Evolutionary conservation across 1,140 invertebrate species (phyloP).

Genomic region (Drosophila persimilis): DNA sequence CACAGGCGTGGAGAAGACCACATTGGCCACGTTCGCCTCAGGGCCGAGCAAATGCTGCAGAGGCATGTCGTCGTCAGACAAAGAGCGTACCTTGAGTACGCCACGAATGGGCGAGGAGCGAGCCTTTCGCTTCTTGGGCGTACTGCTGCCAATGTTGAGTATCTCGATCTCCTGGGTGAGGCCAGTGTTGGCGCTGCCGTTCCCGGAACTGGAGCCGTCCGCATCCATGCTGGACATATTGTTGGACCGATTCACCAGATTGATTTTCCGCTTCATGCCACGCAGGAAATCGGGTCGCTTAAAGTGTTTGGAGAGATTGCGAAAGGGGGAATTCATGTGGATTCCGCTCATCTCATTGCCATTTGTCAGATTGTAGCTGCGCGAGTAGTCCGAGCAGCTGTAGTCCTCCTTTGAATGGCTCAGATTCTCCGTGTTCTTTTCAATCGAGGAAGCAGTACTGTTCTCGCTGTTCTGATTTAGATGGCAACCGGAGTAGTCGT

Average conservation of each 20-base stretch:
- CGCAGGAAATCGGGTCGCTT: conserved; percentile 81
- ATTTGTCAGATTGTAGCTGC: conserved; percentile 73
- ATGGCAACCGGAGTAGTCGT: conserved; percentile 66
- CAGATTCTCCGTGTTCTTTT: conserved; percentile 71
- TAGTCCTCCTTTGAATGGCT: conserved; percentile 77
- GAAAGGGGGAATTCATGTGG: conserved; percentile 78
- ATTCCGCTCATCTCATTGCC: conserved; percentile 76
- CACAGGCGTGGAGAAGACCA: conserved; percentile 91
- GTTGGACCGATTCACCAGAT: conserved; percentile 83
- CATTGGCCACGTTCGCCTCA: conserved; percentile 82
- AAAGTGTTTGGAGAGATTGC: conserved; percentile 75
- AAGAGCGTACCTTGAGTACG: conserved; percentile 84
- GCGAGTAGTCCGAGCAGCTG: conserved; percentile 79
- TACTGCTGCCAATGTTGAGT: conserved; percentile 84
- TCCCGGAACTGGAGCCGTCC: conserved; percentile 53
- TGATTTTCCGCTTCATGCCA: conserved; percentile 85
- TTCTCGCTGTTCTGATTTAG: conserved; percentile 70
- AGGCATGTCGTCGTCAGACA: conserved; percentile 79
- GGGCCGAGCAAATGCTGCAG: conserved; percentile 62
- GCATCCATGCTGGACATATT: conserved; percentile 70
- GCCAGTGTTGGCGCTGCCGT: conserved; percentile 85
- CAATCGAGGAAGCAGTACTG: conserved; percentile 75
- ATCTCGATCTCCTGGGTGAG: conserved; percentile 88
- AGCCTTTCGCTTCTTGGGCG: conserved; percentile 83
- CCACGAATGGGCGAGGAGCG: conserved; percentile 84